phyloP scores from a whole-genome alignment of 2,888 invertebrate genomes.

The Notodonta dromedarius region DNA sequence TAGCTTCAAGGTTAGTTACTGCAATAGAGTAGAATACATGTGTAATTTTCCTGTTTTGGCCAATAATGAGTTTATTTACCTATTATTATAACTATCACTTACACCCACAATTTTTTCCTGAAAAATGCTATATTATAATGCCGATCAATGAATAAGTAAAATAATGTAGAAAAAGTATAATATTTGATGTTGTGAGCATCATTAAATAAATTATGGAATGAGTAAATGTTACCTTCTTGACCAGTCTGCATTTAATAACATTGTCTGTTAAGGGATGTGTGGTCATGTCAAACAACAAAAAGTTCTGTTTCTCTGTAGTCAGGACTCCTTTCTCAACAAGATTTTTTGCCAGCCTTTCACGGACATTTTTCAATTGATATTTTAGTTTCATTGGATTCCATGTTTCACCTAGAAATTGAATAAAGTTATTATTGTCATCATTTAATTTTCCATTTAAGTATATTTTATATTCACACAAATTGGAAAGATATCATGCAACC shows the following conservation, averaged over 20 bases:
- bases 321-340: slow-evolving; percentile 99
- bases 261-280: slow-evolving; percentile 99
- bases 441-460: neutral
- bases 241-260: slow-evolving; percentile 96
- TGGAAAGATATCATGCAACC: no score
- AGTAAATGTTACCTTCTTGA: slow-evolving; percentile 91
- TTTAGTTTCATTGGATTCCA: slow-evolving; percentile 99
- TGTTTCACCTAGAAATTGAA: slow-evolving; percentile 91
- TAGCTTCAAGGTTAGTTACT: no score
- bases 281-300: slow-evolving; percentile 99
- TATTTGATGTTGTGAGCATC: no score
- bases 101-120: no score
- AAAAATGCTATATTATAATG: no score
- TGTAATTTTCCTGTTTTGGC: no score
- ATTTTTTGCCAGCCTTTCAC: slow-evolving; percentile 99
- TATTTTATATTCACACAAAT: neutral
- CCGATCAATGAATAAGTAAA: no score
- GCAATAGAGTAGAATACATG: no score
- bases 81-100: no score
- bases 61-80: no score
- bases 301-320: slow-evolving; percentile 99
- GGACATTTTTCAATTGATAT: slow-evolving; percentile 99
- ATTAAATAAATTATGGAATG: neutral
- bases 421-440: neutral
- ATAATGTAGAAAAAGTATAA: neutral